A percentile compares a stretch with the other conserved stretches of the same genome.
These are phyloP conservation scores for Nymphalis urticae DNA, from an alignment of 2,888 invertebrate species.

Conservation along the genomic window DNA sequence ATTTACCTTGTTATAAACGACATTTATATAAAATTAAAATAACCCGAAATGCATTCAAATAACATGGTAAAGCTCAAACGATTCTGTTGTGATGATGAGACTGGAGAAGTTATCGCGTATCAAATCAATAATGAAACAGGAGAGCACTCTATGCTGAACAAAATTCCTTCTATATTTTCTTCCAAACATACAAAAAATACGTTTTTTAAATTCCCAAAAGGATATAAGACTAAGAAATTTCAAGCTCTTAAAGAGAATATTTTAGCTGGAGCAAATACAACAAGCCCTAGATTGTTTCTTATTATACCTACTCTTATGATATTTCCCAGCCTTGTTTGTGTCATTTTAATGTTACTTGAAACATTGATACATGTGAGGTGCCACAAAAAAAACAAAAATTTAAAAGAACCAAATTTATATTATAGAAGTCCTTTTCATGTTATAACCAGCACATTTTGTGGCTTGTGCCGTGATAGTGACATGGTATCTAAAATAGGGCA, in stretches of 20 bases:
- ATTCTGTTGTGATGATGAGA: conserved; percentile 74
- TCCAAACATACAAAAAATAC: conserved; percentile 35
- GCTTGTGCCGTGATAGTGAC: conserved; percentile 83
- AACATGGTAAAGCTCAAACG: conserved; percentile 47
- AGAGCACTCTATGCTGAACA: conserved; percentile 57
- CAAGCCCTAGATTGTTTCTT: conserved; percentile 78
- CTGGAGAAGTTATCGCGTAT: conserved; percentile 74
- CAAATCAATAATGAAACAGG: conserved; percentile 78
- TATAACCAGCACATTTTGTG: conserved; percentile 86
- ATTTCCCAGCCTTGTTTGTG: conserved; percentile 78
- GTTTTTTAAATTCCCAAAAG: conserved; percentile 55
- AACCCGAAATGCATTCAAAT: conserved; percentile 6
- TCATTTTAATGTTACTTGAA: conserved; percentile 80
- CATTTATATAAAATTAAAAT: neutral
- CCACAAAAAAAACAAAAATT: conserved; percentile 84
- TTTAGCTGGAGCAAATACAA: conserved; percentile 63
- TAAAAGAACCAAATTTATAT: conserved; percentile 81
- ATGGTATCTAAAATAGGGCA: conserved; percentile 84
- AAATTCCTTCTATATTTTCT: conserved; percentile 37
- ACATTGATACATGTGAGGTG: conserved; percentile 84
- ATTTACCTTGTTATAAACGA: neutral
- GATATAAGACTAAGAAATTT: conserved; percentile 62
- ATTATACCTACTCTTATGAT: conserved; percentile 83
- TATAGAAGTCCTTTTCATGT: conserved; percentile 87
- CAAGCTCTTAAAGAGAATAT: conserved; percentile 64